Evolutionary conservation across 2,113 vertebrate species (phyloP).

Genomic region (Poecile atricapillus): DNA sequence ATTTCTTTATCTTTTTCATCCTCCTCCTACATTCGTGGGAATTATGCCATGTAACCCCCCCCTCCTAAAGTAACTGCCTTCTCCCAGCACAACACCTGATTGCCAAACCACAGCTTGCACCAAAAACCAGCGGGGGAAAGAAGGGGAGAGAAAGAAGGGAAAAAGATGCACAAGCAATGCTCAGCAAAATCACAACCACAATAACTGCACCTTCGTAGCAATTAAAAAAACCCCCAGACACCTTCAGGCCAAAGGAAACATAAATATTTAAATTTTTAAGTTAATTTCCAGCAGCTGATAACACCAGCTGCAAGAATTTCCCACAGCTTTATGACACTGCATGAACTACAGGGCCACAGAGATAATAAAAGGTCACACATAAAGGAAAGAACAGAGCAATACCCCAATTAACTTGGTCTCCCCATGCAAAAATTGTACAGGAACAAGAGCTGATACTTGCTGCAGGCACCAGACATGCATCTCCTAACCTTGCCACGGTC

Average conservation of each 20-base stretch:
- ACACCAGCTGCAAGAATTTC: conserved; percentile 48
- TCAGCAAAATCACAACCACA: conserved; percentile 22
- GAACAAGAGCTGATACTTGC: conserved; percentile 61
- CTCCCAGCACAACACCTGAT: conserved; percentile 69
- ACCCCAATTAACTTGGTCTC: conserved; percentile 77
- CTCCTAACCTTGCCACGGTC: conserved; percentile 67
- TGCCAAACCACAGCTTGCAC: conserved; percentile 2
- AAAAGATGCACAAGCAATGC: conserved; percentile 20
- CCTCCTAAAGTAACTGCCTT: conserved; percentile 31
- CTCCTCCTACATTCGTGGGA: conserved; percentile 76
- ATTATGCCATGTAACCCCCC: conserved; percentile 69
- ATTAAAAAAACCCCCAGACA: conserved; percentile 43
- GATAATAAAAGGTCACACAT: conserved; percentile 72
- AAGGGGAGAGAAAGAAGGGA: conserved; percentile 1
- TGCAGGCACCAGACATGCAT: conserved; percentile 51
- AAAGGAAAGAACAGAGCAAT: conserved; percentile 72
- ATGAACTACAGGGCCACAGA: conserved; percentile 63
- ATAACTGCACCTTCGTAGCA: conserved; percentile 47
- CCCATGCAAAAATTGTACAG: conserved; percentile 69
- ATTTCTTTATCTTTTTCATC: conserved; percentile 81
- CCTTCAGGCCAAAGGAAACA: conserved; percentile 58
- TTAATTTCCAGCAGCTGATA: conserved; percentile 67
- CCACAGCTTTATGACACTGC: conserved; percentile 69
- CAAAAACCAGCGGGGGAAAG: background rate
- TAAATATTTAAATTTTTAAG: conserved; percentile 47